Percentiles rank a stretch among this genome's conserved stretches.
Evolutionary conservation across 2,113 vertebrate genomes (phyloP).

Genomic region (Porphyrio hochstetteri): DNA sequence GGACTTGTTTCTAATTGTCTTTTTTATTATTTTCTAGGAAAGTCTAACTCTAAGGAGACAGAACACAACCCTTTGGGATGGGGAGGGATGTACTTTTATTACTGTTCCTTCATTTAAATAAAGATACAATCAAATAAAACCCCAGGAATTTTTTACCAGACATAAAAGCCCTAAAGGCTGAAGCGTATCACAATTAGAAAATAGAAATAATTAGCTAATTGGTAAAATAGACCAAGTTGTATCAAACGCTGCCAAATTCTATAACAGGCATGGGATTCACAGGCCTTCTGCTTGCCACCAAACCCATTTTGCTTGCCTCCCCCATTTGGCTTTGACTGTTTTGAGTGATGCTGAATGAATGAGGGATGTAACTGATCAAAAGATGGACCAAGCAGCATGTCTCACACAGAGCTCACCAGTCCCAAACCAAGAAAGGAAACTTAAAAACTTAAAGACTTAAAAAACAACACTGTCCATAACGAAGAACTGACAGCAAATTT

Average conservation of each 20-base stretch:
- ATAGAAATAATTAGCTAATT: neutral
- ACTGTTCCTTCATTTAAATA: neutral
- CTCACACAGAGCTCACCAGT: constrained; percentile 81
- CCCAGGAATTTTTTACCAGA: neutral
- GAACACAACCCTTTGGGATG: neutral
- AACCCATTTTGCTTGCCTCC: neutral
- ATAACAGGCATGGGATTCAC: neutral
- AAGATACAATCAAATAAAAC: neutral
- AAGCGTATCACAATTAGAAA: neutral
- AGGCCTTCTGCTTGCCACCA: neutral
- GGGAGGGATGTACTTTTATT: neutral
- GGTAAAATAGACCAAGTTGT: neutral
- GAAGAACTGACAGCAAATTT: constrained; percentile 81
- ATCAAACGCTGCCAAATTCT: neutral
- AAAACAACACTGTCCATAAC: constrained; percentile 74
- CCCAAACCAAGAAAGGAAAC: constrained; percentile 80
- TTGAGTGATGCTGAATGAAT: constrained; percentile 77
- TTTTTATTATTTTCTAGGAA: neutral
- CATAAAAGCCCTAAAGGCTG: neutral
- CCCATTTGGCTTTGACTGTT: constrained; percentile 77
- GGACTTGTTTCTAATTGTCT: neutral
- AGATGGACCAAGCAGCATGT: constrained; percentile 87
- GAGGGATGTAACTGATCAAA: constrained; percentile 82
- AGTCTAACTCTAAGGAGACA: neutral
- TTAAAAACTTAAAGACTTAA: constrained; percentile 78